Conservation (phyloP, 2,797 vertebrate genomes). For the Brachyrhaphis roseni region DNA sequence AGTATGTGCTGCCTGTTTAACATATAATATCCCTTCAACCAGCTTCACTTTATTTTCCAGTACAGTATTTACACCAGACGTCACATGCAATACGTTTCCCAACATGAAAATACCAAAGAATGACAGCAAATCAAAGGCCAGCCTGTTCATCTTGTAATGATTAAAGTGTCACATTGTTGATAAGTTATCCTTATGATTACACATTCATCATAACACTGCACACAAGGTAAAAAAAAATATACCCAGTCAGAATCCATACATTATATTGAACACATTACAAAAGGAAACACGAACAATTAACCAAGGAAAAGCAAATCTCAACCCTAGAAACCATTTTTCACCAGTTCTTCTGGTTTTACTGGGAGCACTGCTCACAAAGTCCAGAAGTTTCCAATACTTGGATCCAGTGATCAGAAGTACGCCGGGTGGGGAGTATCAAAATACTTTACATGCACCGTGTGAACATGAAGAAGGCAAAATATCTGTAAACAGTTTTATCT, state of each 20-base stretch:
- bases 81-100: conserved; percentile 12
- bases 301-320: conserved; percentile 28
- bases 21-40: conserved; percentile 40
- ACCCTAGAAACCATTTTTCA: conserved; percentile 28
- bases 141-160: conserved; percentile 27
- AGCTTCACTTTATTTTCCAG: conserved; percentile 54
- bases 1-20: conserved; percentile 25
- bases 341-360: conserved; percentile 24
- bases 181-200: conserved; percentile 40
- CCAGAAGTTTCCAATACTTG: conserved; percentile 40
- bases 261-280: conserved; percentile 44
- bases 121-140: conserved; percentile 27
- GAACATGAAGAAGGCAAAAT: conserved; percentile 71
- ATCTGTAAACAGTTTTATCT: conserved; percentile 73
- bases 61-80: conserved; percentile 41
- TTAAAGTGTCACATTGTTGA: conserved; percentile 38
- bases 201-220: conserved; percentile 63
- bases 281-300: conserved; percentile 37
- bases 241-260: conserved; percentile 47
- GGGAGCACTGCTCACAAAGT: conserved; percentile 65
- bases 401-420: conserved; percentile 46
- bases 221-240: conserved; percentile 43
- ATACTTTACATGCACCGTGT: conserved; percentile 57
- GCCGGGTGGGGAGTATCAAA: conserved; percentile 33
- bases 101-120: conserved; percentile 35